Evolutionary conservation across 1,140 invertebrate species (phyloP), one percentile per base, ranked within the genome.

Genomic region (Campodea augens): DNA sequence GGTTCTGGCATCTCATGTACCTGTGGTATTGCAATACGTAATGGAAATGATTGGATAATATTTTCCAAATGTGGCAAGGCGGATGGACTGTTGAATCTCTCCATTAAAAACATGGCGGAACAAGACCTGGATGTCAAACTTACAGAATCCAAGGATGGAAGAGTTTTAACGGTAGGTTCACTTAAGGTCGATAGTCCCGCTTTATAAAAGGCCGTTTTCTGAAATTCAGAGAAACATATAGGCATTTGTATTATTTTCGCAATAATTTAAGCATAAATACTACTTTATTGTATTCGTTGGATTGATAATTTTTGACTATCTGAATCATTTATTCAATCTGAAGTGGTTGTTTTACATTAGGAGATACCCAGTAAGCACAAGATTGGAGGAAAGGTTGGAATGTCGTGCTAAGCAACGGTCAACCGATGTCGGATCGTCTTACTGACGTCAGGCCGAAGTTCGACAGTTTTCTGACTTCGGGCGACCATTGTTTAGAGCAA

Each of bases 91-190:
- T 19, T 19, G 3, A 37, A n/a, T 37, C n/a, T 37, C 15, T 18
- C n/a, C 10, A 18, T 37, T 18, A 37, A 37, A 10, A 18, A n/a
- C 3, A n/a, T 37, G 3, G 15, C 36, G 20, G 36, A 19, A 37
- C n/a, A 10, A 37, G n/a, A 3, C 4, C 15, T 37, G 4, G n/a
- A 10, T 3, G 36, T 19, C 15, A 37, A 10, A 21, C 22, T 48
- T 3, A 25, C 22, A 18, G 46, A 48, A 32, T 48, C 46, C 15
- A 40, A 42, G 37, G 27, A 48, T 38, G 46, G 46, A 36, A 48
- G 38, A 23, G 39, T 48, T 18, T 32, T 48, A n/a, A 43, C 41
- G 22, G 46, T 48, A 48, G 36, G n/a, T 25, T 36, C 20, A 23
- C 15, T 13, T 12, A 45, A 32, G 27, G 15, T 32, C 7, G 7